Base-by-base conservation (phyloP, 2,888 invertebrate genomes). In the Labia minor region DNA sequence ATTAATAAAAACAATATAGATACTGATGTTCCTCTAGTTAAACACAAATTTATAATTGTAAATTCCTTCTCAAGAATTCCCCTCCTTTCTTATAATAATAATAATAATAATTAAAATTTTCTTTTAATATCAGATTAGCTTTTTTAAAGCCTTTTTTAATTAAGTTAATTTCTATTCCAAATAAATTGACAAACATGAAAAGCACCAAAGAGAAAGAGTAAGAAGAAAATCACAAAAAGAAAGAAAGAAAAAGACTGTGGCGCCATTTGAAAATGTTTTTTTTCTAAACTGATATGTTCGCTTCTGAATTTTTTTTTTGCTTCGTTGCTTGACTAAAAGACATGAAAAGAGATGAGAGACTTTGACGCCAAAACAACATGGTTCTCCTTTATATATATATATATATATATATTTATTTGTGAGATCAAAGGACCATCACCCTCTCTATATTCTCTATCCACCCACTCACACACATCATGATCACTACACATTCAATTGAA, bases 291-390 rank as follows among this genome's bases (percentile, higher is more conserved):
- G 2, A 2, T 16, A 14, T 49, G 33, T n/a, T 49, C 49, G 49
- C 49, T 49, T 49, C 14, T 49, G 49, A 26, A 26, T 26, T 26
- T 26, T n/a, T n/a, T n/a, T n/a, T 26, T 26, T 26, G 26, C 26
- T 8, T 26, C 4, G 8, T 8, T 26, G 26, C 26, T 26, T 26
- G n/a, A n/a, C n/a, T 26, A 6, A 6, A 26, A 26, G 26, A 26
- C 4, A 8, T 26, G 49, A 49, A 4, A 14, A 14, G 49, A 14
- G 14, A 4, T 11, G 14, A n/a, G n/a, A 16, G 14, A n/a, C 49
- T 49, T 49, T 49, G 49, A 49, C 49, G 49, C 49, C 49, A 49
- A 49, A 49, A 49, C 49, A 49, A 49, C 49, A 16, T 49, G 49
- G 16, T 14, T 49, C 16, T 49, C 16, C 14, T 49, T 49, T 49